phyloP scores from a whole-genome alignment of 2,888 invertebrate species.

The Papilio protenor region DNA sequence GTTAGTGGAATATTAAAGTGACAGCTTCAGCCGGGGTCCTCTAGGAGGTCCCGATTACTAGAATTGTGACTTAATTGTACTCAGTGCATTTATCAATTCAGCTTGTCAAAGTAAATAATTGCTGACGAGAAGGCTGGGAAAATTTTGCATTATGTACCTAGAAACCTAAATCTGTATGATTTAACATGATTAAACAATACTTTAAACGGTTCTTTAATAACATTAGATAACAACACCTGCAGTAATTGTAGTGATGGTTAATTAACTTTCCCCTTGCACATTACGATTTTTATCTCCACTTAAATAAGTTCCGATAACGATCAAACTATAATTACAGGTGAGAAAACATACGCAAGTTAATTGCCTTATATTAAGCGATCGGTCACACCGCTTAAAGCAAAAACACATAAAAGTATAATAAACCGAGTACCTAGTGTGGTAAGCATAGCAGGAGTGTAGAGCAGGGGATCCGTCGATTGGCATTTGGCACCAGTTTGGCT shows the following conservation, averaged over 20 bases:
- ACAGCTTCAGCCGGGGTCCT: background rate
- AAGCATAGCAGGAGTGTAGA: background rate
- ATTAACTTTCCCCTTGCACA: slow-evolving; percentile 2
- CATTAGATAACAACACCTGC: background rate
- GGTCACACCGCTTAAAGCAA: background rate
- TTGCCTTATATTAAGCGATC: background rate
- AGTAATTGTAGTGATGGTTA: background rate
- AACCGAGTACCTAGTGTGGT: background rate
- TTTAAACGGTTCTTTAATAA: background rate
- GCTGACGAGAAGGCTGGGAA: background rate
- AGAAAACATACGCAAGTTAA: background rate
- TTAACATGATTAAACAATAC: too few relatives aligned
- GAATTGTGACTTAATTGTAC: slow-evolving; percentile 22
- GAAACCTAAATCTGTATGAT: background rate
- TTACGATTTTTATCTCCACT: slow-evolving; percentile 12
- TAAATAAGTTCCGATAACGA: background rate
- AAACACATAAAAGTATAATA: background rate
- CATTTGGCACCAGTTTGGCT: slow-evolving; percentile 11
- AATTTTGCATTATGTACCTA: background rate
- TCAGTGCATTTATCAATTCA: background rate
- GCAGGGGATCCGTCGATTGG: slow-evolving; percentile 13
- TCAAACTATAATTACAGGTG: slow-evolving; percentile 1
- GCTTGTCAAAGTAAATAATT: background rate
- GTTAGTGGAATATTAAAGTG: slow-evolving; percentile 52
- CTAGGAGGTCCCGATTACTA: slow-evolving; percentile 11